Evolutionary conservation across 1,140 invertebrate species (phyloP), one percentile per base, ranked within the genome.

Genomic region (Hestina assimilis): DNA sequence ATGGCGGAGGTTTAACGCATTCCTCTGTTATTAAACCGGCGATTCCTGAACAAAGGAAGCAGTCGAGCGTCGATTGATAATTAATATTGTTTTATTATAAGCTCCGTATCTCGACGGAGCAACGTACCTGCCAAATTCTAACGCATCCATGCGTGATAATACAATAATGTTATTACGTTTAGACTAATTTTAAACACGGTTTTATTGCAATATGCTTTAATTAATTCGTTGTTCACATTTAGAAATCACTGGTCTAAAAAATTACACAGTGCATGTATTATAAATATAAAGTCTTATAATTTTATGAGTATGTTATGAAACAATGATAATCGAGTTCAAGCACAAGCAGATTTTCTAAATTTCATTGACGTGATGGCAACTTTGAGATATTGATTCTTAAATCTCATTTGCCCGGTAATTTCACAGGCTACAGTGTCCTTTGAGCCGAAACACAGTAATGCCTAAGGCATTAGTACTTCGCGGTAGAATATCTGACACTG

Each of bases 81-180:
- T 85, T 83, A 85, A 82, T 85, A 85, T 85, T 85, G 80, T 85
- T 85, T 83, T 85, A 85, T 82, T 82, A 82, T 85, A 80, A 83
- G 78, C 77, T 62, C 41, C 69, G 73, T 85, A 85, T 83, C 80
- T 77, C 67, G 60, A 63, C 60, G 66, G 52, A 56, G 63, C 79
- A 77, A 61, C 68, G 31, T 17, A 62, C 52, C 59, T 43, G 59
- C 59, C 64, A 53, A 73, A 79, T 75, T 67, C 67, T 70, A 54
- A 69, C 53, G 62, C 79, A 81, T 46, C 58, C 71, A 74, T 75
- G 77, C 78, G 66, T 78, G 61, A 51, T 75, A 79, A 75, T 77
- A 70, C 72, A 66, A 63, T 83, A 75, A 80, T 68, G 69, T 63
- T 71, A 74, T 80, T 80, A 72, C 78, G 69, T 75, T 84, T 77